These are phyloP conservation scores for Lemur catta DNA, from an alignment of 2,797 vertebrate species.

Conservation along the genomic window DNA sequence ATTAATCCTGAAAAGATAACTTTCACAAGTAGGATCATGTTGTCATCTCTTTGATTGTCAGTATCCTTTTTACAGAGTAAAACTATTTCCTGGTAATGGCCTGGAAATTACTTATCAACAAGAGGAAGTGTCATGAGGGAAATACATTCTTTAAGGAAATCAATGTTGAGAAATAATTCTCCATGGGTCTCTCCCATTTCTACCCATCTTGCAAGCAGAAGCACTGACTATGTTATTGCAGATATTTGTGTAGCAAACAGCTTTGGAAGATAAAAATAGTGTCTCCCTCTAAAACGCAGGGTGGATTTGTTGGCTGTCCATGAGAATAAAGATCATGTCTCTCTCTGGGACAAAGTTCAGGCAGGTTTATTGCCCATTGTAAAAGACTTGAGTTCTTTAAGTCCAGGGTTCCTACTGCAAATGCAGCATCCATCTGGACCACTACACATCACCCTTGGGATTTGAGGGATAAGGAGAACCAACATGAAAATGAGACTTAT, in stretches of 20 bases:
- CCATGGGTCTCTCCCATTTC: neutral
- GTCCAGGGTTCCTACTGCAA: neutral
- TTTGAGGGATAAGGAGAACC: neutral
- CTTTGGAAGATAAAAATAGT: neutral
- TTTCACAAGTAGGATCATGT: neutral
- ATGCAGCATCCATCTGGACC: neutral
- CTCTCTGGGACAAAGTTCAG: neutral
- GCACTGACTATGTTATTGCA: neutral
- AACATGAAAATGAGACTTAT: neutral
- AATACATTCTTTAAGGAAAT: neutral
- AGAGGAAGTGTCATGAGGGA: neutral
- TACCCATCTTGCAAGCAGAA: neutral
- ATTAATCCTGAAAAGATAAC: neutral
- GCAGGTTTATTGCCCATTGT: neutral
- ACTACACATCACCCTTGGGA: neutral
- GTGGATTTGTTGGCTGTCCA: neutral
- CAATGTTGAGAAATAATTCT: neutral
- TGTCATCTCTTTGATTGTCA: neutral
- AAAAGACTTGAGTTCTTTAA: neutral
- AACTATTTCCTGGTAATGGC: neutral
- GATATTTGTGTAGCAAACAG: neutral
- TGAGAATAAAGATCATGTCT: neutral
- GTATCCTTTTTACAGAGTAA: neutral
- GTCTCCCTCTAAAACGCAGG: neutral
- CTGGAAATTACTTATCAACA: neutral